Conservation (phyloP, 2,888 invertebrate species). For the Nemotelus pantherinus region DNA sequence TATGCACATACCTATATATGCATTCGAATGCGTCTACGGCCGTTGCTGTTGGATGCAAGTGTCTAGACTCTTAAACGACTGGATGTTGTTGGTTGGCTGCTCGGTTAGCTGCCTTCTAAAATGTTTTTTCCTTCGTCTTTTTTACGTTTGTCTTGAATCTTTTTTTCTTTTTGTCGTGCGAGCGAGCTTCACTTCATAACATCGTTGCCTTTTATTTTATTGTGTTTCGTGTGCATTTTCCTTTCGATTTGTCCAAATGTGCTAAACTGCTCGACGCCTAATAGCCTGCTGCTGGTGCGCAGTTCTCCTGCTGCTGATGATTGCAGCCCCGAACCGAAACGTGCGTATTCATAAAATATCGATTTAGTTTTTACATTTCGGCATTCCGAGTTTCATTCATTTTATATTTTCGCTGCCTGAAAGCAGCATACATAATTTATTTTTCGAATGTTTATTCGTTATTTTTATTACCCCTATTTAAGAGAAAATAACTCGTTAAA, state of each 20-base stretch:
- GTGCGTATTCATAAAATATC: slow-evolving; percentile 41
- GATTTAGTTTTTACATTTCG: slow-evolving; percentile 41
- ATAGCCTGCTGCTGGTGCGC: background rate
- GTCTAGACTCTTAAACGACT: slow-evolving; percentile 52
- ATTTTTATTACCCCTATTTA: slow-evolving; percentile 40
- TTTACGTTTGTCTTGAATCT: background rate
- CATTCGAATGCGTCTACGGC: background rate
- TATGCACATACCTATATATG: background rate
- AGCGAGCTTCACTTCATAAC: slow-evolving; percentile 26
- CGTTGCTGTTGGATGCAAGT: slow-evolving; percentile 36
- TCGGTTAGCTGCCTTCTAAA: slow-evolving; percentile 19
- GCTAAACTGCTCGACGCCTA: slow-evolving; percentile 12
- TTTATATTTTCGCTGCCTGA: slow-evolving; percentile 19
- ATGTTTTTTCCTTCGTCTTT: slow-evolving; percentile 3
- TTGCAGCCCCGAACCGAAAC: slow-evolving; percentile 6
- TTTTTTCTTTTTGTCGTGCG: slow-evolving; percentile 10
- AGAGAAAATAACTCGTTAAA: slow-evolving; percentile 38
- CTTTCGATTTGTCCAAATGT: background rate
- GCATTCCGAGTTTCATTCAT: slow-evolving; percentile 24
- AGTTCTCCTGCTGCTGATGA: background rate
- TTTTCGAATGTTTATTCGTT: slow-evolving; percentile 38
- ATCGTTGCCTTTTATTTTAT: slow-evolving; percentile 8
- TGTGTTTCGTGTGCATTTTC: background rate
- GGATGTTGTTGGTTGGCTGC: slow-evolving; percentile 6
- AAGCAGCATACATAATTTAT: slow-evolving; percentile 36